Evolutionary conservation across 2,113 vertebrate genomes (phyloP), one percentile per base, ranked within the genome.

Genomic region (Xenotilapia flavipinnis): DNA sequence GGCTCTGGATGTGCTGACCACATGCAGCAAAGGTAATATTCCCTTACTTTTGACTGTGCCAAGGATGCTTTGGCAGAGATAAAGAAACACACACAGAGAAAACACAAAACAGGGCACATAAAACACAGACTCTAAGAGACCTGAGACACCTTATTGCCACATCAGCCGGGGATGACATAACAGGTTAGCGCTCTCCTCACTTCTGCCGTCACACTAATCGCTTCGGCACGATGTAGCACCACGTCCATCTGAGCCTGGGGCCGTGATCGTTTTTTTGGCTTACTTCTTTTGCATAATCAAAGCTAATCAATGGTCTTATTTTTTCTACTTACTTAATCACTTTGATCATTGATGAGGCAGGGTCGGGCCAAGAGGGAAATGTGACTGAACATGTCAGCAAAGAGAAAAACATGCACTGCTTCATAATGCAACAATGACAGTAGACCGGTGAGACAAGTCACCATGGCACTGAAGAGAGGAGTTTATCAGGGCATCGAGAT

Each of bases 1-100:
- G 91, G 97, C 97, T 10, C 95, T 98, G 85, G 88, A 96, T 21
- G 92, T 97, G 87, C 95, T 98, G 6, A 96, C 96, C 60, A 96
- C 96, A 51, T 68, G 84, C 38, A 68, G 47, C 79, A 54, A 62
- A 90, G 96, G 97, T 97, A 95, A 83, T 45, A 87, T 87, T 19
- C 89, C 68, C 17, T 60, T 62, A 15, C 36, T 19, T 38, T 70
- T 10, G 2, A 26, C 19, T 33, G 6, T n/a, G 51, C 17, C 11
- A 73, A 36, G 17, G 62, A 40, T 9, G 23, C 80, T 58, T 86
- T 26, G n/a, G 11, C 58, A n/a, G 31, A 79, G 45, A 65, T 19
- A 11, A 47, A 68, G 10, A 55, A 23, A 75, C n/a, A 73, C 73
- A 53, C 8, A 73, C 7, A 36, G 1, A 54, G 9, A 12, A 84